Evolutionary conservation across 2,888 invertebrate genomes (phyloP), one percentile per base, ranked within the genome.

Genomic region (Seira ritae): DNA sequence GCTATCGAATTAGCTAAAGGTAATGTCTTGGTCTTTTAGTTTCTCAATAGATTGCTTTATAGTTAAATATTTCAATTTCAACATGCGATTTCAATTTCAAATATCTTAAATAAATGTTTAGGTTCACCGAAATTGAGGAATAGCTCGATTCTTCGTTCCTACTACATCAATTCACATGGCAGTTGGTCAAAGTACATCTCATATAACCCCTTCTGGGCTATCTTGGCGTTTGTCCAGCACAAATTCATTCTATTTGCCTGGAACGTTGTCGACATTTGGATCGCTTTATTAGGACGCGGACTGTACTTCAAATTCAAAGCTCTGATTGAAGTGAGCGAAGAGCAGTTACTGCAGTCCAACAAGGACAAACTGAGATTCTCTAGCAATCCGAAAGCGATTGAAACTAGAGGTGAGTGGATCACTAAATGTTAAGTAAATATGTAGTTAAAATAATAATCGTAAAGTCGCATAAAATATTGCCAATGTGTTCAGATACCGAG

Each of bases 281-380:
- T 87, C 15, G 84, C 84, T n/a, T 1, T 84, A 0, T 46, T 87
- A 17, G 85, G 86, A 4, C 37, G 85, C 12, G 80, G 84, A 0
- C 20, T 87, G 6, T 86, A 86, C 24, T 79, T 68, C 42, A 85
- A 86, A 71, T 87, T 86, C 42, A 77, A 86, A 31, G 17, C 31
- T 10, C 22, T 86, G n/a, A 66, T 15, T 31, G 78, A 81, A 1
- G 2, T 50, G 15, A 50, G 50, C 50, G 15, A 15, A 8, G 6
- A 50, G 1, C 50, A 50, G 3, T 50, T 50, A n/a, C 6, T 15
- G 17, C 2, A 50, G 2, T 15, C 50, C 12, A 3, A 8, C 12
- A n/a, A 50, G 15, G 17, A n/a, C n/a, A n/a, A n/a, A n/a, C n/a
- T 15, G 3, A 8, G n/a, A n/a, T 1, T 8, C 6, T 3, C 12